A percentile compares a stretch with the other conserved stretches of the same genome.
phyloP scores from a whole-genome alignment of 2,113 vertebrate genomes.

The Anser cygnoides region DNA sequence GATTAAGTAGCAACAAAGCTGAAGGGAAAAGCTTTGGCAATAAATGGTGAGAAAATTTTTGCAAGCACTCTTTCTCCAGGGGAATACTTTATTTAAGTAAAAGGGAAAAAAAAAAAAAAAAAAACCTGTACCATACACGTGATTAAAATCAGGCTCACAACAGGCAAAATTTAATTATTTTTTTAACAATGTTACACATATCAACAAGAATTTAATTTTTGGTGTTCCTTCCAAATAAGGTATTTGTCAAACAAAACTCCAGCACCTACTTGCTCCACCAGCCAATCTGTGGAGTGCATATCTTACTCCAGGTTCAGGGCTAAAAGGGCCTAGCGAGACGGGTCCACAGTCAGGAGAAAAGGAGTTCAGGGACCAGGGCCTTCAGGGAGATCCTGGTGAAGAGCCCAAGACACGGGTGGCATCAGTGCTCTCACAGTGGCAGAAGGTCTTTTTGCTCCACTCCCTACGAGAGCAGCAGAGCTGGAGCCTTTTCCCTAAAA shows the following conservation, averaged over 20 bases:
- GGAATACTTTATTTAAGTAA: constrained; percentile 12
- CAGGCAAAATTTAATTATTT: not conserved
- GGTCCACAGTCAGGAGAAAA: not conserved
- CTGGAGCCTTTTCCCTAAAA: not conserved
- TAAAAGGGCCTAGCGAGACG: not conserved
- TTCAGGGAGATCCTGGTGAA: not conserved
- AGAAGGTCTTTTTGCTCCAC: not conserved
- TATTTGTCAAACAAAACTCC: not conserved
- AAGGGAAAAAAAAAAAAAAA: not conserved
- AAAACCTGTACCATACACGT: not conserved
- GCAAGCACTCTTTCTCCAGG: constrained; percentile 5
- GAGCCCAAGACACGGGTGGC: not conserved
- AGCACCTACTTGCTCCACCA: not conserved
- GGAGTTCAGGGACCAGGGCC: not conserved
- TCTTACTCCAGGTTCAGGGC: not conserved
- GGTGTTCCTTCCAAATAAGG: not conserved
- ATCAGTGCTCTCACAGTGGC: not conserved
- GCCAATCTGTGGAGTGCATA: rapidly evolving
- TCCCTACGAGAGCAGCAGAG: not conserved
- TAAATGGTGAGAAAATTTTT: constrained; percentile 12
- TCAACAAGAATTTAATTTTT: constrained; percentile 7
- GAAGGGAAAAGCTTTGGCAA: constrained; percentile 25
- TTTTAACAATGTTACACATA: not conserved
- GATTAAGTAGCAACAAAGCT: constrained; percentile 41
- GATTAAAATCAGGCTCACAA: constrained; percentile 2